Evolutionary conservation across 1,140 invertebrate species (phyloP).

Genomic region (Contarinia nasturtii): DNA sequence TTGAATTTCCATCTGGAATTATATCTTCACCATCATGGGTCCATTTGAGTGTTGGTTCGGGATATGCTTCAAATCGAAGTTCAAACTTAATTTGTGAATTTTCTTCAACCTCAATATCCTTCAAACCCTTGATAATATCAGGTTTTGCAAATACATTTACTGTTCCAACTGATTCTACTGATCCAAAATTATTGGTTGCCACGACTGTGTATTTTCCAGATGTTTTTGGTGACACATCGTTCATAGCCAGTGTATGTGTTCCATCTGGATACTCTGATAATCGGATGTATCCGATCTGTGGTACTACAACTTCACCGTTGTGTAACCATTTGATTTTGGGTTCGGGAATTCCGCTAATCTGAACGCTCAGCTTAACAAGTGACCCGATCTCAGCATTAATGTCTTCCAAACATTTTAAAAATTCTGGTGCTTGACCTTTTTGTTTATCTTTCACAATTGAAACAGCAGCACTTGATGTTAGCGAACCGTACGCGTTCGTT

Average conservation of each 20-base stretch:
- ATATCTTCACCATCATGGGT: conserved; percentile 59
- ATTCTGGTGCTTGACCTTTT: neutral
- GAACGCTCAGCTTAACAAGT: neutral
- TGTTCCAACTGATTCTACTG: conserved; percentile 59
- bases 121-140: conserved; percentile 38
- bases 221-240: conserved; percentile 46
- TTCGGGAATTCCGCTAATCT: neutral
- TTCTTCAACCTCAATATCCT: conserved; percentile 80
- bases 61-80: conserved; percentile 54
- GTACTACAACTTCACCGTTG: conserved; percentile 46
- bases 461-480: neutral
- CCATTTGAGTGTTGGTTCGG: conserved; percentile 70
- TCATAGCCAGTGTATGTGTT: conserved; percentile 51
- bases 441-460: neutral
- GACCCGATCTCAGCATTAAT: conserved; percentile 38
- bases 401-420: conserved; percentile 28
- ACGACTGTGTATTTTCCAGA: conserved; percentile 61
- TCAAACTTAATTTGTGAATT: conserved; percentile 51
- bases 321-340: conserved; percentile 29
- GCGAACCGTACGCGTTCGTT: neutral
- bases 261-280: conserved; percentile 51
- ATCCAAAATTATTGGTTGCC: conserved; percentile 47
- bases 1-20: conserved; percentile 38
- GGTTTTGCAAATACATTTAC: conserved; percentile 47
- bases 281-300: conserved; percentile 30